Evolutionary conservation across 2,888 invertebrate genomes (phyloP), one percentile per base, ranked within the genome.

Genomic region (Leptinotarsa juncta): DNA sequence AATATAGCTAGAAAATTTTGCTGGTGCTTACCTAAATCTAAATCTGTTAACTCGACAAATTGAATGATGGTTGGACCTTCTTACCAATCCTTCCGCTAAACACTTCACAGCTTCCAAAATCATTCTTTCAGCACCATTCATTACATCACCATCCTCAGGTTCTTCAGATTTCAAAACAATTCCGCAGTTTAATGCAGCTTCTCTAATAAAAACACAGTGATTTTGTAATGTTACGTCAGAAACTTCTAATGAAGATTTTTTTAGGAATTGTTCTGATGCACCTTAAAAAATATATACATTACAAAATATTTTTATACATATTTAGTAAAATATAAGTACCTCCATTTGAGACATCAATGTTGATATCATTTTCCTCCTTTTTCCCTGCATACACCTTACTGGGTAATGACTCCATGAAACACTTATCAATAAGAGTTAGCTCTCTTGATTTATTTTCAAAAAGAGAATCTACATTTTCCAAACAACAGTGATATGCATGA

Each of bases 21-120:
- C 70, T 79, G 85, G 84, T 80, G 80, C 65, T 82, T 82, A 74
- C 81, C 78, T 70, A 57, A 53, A 48, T 20, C 78, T 70, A 57
- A 53, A 48, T 20, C 23, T 16, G 16, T 57, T 55, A 14, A 78
- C 77, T 71, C 79, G 77, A 67, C 81, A 80, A 55, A 86, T 82
- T 53, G 82, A 74, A 79, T 83, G 81, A 74, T 84, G 83, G 60
- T 82, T 80, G 5, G 86, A 83, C 73, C 84, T 82, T 62, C 88
- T 78, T 53, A 88, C 84, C 70, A 91, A 70, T 76, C 90, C 90
- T 73, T 90, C 90, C 0, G 90, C 90, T 77, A 91, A 89, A 79
- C 89, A 89, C 72, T 87, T 87, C 79, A 89, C 81, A 0, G 91
- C 90, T 1, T 90, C 89, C 18, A 90, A 80, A 60, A 92, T 80